These are phyloP conservation scores for Coremacera marginata DNA, from an alignment of 2,888 invertebrate species.

Conservation along the genomic window DNA sequence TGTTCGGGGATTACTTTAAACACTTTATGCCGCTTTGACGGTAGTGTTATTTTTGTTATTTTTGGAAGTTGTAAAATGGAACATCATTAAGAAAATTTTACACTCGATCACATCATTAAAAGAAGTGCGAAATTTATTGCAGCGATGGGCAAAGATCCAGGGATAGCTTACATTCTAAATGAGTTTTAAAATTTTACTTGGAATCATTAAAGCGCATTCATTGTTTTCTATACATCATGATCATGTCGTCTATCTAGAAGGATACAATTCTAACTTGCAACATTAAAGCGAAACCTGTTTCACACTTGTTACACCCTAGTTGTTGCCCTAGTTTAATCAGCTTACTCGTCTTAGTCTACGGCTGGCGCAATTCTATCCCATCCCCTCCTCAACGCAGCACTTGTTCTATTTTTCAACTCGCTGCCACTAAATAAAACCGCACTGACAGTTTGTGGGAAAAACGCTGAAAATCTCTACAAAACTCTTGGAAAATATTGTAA, in stretches of 20 bases:
- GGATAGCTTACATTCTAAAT: neutral
- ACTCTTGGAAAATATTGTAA: neutral
- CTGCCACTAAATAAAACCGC: slow-evolving; percentile 15
- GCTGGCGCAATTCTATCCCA: no score
- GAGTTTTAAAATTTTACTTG: neutral
- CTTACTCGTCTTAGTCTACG: no score
- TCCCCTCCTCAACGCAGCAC: neutral
- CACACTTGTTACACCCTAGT: neutral
- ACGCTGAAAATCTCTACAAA: slow-evolving; percentile 14
- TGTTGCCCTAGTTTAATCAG: neutral
- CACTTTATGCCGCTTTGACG: neutral
- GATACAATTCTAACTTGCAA: no score
- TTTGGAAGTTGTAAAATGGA: slow-evolving; percentile 27
- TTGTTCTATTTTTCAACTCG: slow-evolving; percentile 18
- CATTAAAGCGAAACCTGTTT: neutral
- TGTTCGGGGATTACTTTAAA: neutral
- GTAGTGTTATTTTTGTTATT: slow-evolving; percentile 1
- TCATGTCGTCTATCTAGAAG: neutral
- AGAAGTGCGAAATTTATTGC: slow-evolving; percentile 13
- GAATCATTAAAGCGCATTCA: neutral
- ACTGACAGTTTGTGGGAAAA: slow-evolving; percentile 38
- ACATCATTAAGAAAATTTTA: slow-evolving; percentile 9
- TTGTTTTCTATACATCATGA: neutral
- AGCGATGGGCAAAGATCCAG: neutral
- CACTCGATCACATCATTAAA: slow-evolving; percentile 1